Conservation (phyloP, 2,888 invertebrate genomes). For the Trissonchulus sp. region DNA sequence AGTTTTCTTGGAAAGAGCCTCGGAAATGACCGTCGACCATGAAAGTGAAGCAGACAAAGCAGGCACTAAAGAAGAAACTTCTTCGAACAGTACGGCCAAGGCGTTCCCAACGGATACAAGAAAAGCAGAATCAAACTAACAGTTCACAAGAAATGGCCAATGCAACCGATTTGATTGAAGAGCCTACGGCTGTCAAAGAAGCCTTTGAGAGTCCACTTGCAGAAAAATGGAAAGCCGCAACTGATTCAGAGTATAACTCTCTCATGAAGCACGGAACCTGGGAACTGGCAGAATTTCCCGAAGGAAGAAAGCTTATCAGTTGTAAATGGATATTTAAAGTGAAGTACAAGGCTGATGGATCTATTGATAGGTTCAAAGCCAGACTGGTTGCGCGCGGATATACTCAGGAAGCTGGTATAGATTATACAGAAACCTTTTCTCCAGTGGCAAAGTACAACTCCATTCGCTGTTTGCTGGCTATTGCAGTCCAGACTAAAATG, state of each 20-base stretch:
- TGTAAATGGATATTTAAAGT: neutral
- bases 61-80: neutral
- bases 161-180: neutral
- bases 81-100: conserved; percentile 30
- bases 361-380: neutral
- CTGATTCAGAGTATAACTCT: neutral
- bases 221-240: neutral
- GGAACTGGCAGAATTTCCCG: neutral
- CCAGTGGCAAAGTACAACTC: neutral
- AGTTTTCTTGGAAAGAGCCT: neutral
- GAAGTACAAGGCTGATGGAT: neutral
- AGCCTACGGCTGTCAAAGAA: neutral
- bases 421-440: neutral
- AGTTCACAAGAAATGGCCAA: neutral
- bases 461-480: neutral
- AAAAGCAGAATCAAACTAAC: neutral
- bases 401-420: neutral
- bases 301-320: neutral
- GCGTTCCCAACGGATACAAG: neutral
- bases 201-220: neutral
- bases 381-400: neutral
- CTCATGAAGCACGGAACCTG: neutral
- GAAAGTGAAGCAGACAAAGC: neutral
- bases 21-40: neutral
- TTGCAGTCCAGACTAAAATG: neutral